Base-by-base conservation (phyloP, 1,140 invertebrate species). In the Heliconius eleuchia region DNA sequence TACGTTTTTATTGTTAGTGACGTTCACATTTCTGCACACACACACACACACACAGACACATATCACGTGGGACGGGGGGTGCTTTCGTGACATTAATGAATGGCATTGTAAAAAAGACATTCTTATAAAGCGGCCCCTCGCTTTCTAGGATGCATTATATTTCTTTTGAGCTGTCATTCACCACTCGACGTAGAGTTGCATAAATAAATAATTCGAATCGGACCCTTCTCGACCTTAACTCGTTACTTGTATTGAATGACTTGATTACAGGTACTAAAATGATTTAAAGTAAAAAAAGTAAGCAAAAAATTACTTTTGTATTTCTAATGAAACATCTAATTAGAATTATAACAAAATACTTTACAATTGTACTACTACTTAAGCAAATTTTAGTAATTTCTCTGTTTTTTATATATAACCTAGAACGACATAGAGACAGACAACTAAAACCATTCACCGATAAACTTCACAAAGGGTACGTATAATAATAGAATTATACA, bases 151-250 rank as follows among this genome's bases (percentile, higher is more conserved):
- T 82, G 80, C 77, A 81, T 84, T 81, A 82, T 83, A 87, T 89
- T 89, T 85, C 88, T 86, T 86, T 85, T 85, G 86, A 83, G 80
- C 80, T 84, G 86, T 86, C 89, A 90, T 86, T 91, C 87, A 89
- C 77, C 83, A 84, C 78, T 76, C 82, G 82, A 84, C 84, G 85
- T 86, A 80, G 83, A 87, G 83, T 87, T 92, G 89, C 86, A 89
- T 91, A 89, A 91, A 91, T 92, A 92, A 90, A 91, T 90, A 89
- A 87, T 82, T 89, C 82, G 84, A 86, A 86, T 85, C 85, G 83
- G 85, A 85, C 80, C 88, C 89, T 87, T 85, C 85, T 79, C 76
- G 76, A 81, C 80, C 77, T 81, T 46, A 84, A 77, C 74, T 81
- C 82, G 77, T 82, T 85, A 84, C 82, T 83, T 71, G 73, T 71